phyloP scores from a whole-genome alignment of 2,888 invertebrate genomes.

The Lagria hirta region DNA sequence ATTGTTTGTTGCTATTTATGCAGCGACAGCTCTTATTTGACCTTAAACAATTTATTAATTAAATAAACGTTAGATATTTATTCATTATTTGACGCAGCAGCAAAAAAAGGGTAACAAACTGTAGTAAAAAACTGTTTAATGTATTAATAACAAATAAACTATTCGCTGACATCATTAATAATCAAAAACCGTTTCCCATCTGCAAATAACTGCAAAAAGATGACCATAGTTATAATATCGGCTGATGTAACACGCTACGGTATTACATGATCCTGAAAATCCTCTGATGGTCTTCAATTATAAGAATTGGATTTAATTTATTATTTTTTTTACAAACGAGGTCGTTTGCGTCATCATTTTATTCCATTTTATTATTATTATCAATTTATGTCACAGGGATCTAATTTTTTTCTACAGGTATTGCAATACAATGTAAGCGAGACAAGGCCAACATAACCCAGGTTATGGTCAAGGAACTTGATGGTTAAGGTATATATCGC shows the following conservation, averaged over 20 bases:
- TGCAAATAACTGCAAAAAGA: constrained; percentile 19
- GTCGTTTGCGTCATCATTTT: constrained; percentile 13
- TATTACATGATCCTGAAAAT: constrained; percentile 30
- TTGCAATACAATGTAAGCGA: constrained; percentile 8
- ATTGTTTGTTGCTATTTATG: constrained; percentile 13
- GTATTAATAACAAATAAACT: too few relatives aligned
- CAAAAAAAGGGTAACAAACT: too few relatives aligned
- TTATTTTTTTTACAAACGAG: too few relatives aligned
- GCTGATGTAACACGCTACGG: constrained; percentile 32
- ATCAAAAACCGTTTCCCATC: too few relatives aligned
- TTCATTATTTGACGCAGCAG: too few relatives aligned
- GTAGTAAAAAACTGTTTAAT: too few relatives aligned
- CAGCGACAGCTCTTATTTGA: constrained; percentile 13
- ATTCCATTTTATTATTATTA: constrained; percentile 6
- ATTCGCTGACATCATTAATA: too few relatives aligned
- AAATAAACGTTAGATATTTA: too few relatives aligned
- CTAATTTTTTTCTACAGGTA: too few relatives aligned
- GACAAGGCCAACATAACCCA: constrained; percentile 20
- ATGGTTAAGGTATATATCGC: too few relatives aligned
- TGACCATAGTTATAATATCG: constrained; percentile 19
- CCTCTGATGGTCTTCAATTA: constrained; percentile 28
- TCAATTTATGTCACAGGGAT: too few relatives aligned
- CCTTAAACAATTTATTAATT: constrained; percentile 20
- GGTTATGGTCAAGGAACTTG: constrained; percentile 20
- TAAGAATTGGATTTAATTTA: constrained; percentile 32